Base-by-base conservation (phyloP, 2,888 invertebrate genomes). In the Drosophila subsilvestris region DNA sequence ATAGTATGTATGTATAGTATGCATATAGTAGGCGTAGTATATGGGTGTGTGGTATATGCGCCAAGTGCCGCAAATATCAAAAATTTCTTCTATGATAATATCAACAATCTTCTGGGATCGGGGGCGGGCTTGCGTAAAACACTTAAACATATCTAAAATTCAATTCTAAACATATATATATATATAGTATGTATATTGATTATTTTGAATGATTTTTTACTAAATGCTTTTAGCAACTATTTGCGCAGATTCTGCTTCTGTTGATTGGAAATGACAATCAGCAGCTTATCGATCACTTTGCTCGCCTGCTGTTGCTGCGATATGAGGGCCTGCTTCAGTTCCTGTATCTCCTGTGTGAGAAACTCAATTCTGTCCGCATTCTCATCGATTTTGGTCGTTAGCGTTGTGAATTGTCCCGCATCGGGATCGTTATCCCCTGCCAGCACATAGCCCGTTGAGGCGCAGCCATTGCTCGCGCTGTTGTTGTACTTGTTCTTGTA, bases 351-450 rank as follows among this genome's bases (percentile, higher is more conserved):
- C 90, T 94, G 94, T 50, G 94, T 94, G 77, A 96, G 91, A 81
- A 93, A 93, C 61, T 94, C 94, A 55, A 95, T 94, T 86, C 94
- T 94, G 82, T 95, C 95, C 1, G 94, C 93, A 67, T 94, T 95
- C 85, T 95, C 95, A 72, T 95, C 95, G 56, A 95, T 92, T 88
- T 95, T 94, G 57, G 93, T 94, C 67, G 95, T 95, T 49, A 95
- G 82, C 70, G 94, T 93, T 20, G 94, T 94, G 78, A 95, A 88
- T 48, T 91, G 92, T 5, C 94, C 93, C 0, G 93, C 92, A 1
- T 94, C 93, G 55, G 94, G 93, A 53, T 86, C 85, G 0, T 82
- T 22, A 2, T 93, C 93, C n/a, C 37, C 37, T 63, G 93, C 93
- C 71, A 94, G 93, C 66, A 93, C 92, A 75, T 94, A 93, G 2